Base-by-base conservation (phyloP, 2,797 vertebrate genomes). In the Chelon labrosus region DNA sequence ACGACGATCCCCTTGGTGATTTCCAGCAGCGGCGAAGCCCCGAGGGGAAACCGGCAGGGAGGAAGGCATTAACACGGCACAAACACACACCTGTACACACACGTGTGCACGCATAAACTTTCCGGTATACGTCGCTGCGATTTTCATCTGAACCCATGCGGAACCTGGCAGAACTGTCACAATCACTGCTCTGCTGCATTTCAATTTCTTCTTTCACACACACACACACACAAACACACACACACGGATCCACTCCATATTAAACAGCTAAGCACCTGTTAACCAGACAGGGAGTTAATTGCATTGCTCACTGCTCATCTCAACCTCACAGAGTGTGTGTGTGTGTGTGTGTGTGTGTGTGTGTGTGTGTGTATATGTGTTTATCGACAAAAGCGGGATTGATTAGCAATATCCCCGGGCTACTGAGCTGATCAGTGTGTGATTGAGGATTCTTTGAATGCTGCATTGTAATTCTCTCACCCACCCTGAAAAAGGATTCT, bases 121-220 rank as follows among this genome's bases (percentile, higher is more conserved):
- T 64, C 63, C 12, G 14, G 85, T 77, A 73, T 82, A 84, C 1
- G 51, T 89, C 11, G n/a, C 55, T 22, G 4, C 67, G 22, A 17
- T 63, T 88, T 85, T 79, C 78, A 79, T 84, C 80, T 44, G 55
- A 89, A 86, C 57, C 73, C 66, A 76, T 83, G 89, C 84, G 83
- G 83, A 91, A 89, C 88, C 83, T 80, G 83, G 89, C 70, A 77
- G 84, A 91, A 78, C 85, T 80, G 89, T 90, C 85, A 89, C 90
- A 86, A 78, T 93, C 74, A 84, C 88, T 92, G 94, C 91, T 94
- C 92, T 85, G 83, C 92, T 95, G 94, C 90, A 51, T 94, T 95
- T 90, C 89, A 93, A 95, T 94, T 94, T 94, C 51, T 85, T 82
- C 64, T 61, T 66, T 42, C 60, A 65, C 74, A 16, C 66, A 60